A percentile compares a stretch with the other conserved stretches of the same genome.
phyloP scores from a whole-genome alignment of 2,888 invertebrate genomes.

The Acleris laterana region DNA sequence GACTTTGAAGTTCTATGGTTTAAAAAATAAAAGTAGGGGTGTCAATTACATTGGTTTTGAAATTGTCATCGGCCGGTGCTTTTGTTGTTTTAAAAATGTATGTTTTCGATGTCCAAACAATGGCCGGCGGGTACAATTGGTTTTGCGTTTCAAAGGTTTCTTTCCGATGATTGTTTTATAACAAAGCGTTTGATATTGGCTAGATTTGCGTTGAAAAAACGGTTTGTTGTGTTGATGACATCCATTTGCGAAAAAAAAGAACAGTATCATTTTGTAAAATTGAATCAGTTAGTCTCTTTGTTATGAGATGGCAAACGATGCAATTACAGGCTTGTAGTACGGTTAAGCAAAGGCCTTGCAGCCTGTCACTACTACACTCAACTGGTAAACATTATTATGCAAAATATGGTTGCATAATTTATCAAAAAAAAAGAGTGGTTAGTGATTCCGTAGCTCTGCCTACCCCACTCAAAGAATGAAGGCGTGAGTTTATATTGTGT shows the following conservation, averaged over 20 bases:
- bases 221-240: neutral
- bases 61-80: constrained; percentile 46
- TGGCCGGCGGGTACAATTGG: constrained; percentile 50
- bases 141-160: constrained; percentile 33
- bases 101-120: constrained; percentile 52
- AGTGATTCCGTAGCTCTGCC: no score
- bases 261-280: neutral
- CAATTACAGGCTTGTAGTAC: no score
- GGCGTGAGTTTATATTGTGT: no score
- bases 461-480: no score
- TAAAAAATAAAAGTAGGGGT: constrained; percentile 46
- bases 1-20: constrained; percentile 67
- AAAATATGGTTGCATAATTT: no score
- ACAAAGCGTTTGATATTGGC: constrained; percentile 5
- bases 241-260: neutral
- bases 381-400: no score
- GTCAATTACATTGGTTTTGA: constrained; percentile 60
- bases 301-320: no score
- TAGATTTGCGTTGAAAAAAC: constrained; percentile 4
- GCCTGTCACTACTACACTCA: no score
- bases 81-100: constrained; percentile 44
- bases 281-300: no score
- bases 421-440: no score
- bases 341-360: no score
- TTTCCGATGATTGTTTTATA: constrained; percentile 26